Evolutionary conservation across 2,113 vertebrate genomes (phyloP).

Genomic region (Scytalopus superciliaris): DNA sequence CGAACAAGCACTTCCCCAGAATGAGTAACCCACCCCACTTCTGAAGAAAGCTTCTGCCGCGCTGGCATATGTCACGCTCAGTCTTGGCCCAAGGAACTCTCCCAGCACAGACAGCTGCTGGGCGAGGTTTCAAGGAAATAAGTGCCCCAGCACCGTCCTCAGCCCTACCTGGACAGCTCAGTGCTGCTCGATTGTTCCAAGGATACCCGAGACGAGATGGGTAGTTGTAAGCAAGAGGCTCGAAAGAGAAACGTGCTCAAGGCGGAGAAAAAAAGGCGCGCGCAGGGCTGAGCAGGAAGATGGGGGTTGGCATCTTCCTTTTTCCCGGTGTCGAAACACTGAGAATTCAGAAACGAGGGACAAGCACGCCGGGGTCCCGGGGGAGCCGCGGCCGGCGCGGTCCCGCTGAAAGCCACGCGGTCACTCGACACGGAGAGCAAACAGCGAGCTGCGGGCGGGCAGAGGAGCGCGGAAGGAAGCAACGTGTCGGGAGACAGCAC

Average conservation of each 20-base stretch:
- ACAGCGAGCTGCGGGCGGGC: neutral
- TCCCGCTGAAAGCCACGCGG: neutral
- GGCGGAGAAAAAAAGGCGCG: neutral
- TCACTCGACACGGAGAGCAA: too few relatives aligned
- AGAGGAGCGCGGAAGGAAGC: neutral
- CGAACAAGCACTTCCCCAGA: neutral
- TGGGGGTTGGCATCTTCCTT: neutral
- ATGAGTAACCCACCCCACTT: neutral
- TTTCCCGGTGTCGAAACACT: too few relatives aligned
- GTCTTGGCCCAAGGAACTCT: neutral
- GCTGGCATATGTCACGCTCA: neutral
- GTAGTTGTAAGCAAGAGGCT: too few relatives aligned
- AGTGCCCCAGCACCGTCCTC: neutral
- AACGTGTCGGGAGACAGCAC: rapidly evolving
- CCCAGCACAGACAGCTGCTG: neutral
- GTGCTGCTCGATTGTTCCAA: neutral
- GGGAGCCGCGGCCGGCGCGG: neutral
- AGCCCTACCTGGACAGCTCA: neutral
- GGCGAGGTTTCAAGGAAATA: neutral
- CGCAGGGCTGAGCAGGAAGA: neutral
- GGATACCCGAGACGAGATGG: rapidly evolving
- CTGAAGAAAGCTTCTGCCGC: neutral
- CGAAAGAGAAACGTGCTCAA: neutral
- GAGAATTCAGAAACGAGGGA: too few relatives aligned
- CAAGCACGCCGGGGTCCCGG: too few relatives aligned